Base-by-base conservation (phyloP, 2,888 invertebrate species). In the Ctenicera cuprea region DNA sequence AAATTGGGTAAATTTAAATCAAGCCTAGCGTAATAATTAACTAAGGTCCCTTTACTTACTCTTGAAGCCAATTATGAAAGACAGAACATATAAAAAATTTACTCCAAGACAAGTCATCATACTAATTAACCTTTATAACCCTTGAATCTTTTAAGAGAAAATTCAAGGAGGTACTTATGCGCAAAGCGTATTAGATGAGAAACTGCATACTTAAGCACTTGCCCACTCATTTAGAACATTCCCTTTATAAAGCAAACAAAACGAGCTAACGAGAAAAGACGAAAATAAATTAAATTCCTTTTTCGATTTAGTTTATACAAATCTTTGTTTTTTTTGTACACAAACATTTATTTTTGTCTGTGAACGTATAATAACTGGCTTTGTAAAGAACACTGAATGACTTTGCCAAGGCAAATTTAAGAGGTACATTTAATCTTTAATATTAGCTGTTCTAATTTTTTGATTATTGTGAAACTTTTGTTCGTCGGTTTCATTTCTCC, bases 1-100 rank as follows among this genome's bases (percentile, higher is more conserved):
- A 73, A 74, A 76, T 77, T 73, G 74, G 57, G 64, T 63, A 77
- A 77, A 74, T 77, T 77, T 77, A 77, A 77, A 74, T 71, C 76
- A 73, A 75, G 74, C 69, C 76, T 76, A 73, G 74, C 75, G 75
- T 76, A 71, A 78, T 76, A 78, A 78, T 78, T 78, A 76, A 74
- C 74, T 75, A 71, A 76, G 71, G 68, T 77, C 73, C 73, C 74
- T 75, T 73, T 54, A 68, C 45, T 75, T 74, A 70, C 68, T 52
- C 71, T 64, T 50, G 37, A 18, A 26, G 48, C 26, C 52, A 65
- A 63, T 65, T 65, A 65, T 65, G 33, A 70, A 62, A 52, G 54
- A 33, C 16, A 50, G 38, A 52, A 52, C 30, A 30, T 18, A 62
- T 38, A 45, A 45, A 62, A 62, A 62, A 62, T 59, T 52, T 20